Base-by-base conservation (phyloP, 2,113 vertebrate species). In the Haplochromis vanheusdeni region DNA sequence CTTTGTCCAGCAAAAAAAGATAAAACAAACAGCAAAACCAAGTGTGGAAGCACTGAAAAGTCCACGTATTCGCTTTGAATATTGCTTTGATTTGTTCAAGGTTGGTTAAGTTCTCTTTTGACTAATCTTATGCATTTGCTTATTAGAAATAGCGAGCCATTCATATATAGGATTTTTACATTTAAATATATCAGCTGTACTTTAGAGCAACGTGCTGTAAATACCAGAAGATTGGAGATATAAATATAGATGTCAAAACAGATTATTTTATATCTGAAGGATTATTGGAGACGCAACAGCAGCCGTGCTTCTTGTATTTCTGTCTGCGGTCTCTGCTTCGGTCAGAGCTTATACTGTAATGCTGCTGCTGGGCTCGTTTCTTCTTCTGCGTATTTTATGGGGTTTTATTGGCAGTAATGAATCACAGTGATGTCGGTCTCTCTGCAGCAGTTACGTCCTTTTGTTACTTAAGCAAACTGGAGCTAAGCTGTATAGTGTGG, bases 361-460 rank as follows among this genome's bases (percentile, higher is more conserved):
- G 82, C 79, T 81, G 14, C 83, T n/a, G 14, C 83, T n/a, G 33
- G 87, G 79, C 81, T 75, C 40, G 77, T 91, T 90, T 83, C 81
- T 73, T 87, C 85, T 84, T 89, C 84, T 79, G 70, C 79, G 65
- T 86, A 80, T 85, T 92, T 91, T 68, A 92, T 90, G 68, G 68
- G 40, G 7, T 68, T 89, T 90, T 90, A 92, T 91, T 85, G 91
- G 80, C 90, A 81, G 88, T 87, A 91, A 85, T 94, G 87, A 94
- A 94, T 95, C 90, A 91, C 75, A 81, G 7, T 73, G 87, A 89
- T 87, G 81, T 89, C 33, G 86, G 84, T 80, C 85, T 88, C 65
- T 87, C 89, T 90, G 91, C 93, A 88, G 91, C 75, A 83, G 81
- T 65, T 92, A 40, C 12, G 23, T 26, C 90, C 55, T 84, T 82